Conservation (phyloP, 2,797 vertebrate species). For the Betta splendens region DNA sequence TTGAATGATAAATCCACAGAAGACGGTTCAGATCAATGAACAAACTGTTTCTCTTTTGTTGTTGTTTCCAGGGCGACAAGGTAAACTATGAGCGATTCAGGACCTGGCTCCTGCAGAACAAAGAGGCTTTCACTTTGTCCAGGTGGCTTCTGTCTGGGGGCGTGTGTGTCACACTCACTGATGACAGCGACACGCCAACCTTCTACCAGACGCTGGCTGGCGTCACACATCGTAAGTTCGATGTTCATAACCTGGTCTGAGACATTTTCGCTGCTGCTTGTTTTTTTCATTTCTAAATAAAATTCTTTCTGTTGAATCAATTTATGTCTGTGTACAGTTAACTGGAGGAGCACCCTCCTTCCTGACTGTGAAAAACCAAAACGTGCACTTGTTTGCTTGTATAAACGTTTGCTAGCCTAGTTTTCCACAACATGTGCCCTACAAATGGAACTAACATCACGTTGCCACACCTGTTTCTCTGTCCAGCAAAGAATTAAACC, state of each 20-base stretch:
- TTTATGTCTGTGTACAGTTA: background rate
- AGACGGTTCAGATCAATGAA: too few relatives aligned
- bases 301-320: too few relatives aligned
- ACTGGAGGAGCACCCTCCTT: background rate
- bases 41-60: constrained; percentile 3
- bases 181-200: constrained; percentile 98
- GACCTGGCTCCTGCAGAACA: constrained; percentile 95
- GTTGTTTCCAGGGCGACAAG: constrained; percentile 88
- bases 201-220: constrained; percentile 99
- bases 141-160: constrained; percentile 96
- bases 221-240: constrained; percentile 97
- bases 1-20: too few relatives aligned
- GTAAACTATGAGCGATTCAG: constrained; percentile 98
- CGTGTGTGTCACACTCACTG: constrained; percentile 95
- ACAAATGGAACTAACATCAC: too few relatives aligned
- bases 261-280: background rate
- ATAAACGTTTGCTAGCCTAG: too few relatives aligned
- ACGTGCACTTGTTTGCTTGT: too few relatives aligned
- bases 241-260: background rate
- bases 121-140: constrained; percentile 96
- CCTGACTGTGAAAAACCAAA: too few relatives aligned
- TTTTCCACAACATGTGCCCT: too few relatives aligned
- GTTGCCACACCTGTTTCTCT: too few relatives aligned
- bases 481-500: too few relatives aligned
- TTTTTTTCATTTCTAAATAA: too few relatives aligned